Evolutionary conservation across 2,113 vertebrate species (phyloP), one percentile per base, ranked within the genome.

Genomic region (Pseudorhombus dupliciocellatus): DNA sequence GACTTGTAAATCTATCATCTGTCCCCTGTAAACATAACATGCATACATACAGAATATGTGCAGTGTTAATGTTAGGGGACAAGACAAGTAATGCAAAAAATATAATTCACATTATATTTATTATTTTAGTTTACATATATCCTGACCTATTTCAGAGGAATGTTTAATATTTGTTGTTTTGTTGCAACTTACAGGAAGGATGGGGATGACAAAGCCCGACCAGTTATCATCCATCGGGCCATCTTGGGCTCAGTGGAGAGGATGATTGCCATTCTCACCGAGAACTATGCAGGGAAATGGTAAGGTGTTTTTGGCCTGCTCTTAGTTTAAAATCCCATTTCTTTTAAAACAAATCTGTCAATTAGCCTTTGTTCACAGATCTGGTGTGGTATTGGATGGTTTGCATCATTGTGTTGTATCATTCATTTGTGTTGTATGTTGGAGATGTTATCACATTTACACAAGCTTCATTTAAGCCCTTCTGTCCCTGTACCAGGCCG

Each of bases 241-340:
- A 90, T 98, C 82, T 25, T 98, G 90, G 97, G 97, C 40, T 98
- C 97, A 0, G 93, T 98, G 84, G 97, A 98, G 90, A 94, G 97
- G 75, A 98, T 98, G 96, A 94, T 97, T 57, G 97, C 97, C 73
- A 96, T 99, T 80, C 94, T 99, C 53, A 95, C 95, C 0, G 97
- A 99, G 90, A 96, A 96, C 91, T 98, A 95, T 18, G 94, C 94
- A 18, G 97, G 97, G 5, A 98, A 96, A 92, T 99, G 97, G 97
- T 98, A 87, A 73, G 18, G 3, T 16, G 11, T 30, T 31, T 40
- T 30, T 25, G 24, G 8, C 8, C 7, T 30, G 0, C 4, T 25
- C 2, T n/a, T 2, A 15, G 1, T 57, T 56, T 16, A 44, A 71
- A 31, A 53, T 20, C 0, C 9, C 16, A 42, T 26, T 42, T 50